Conservation (phyloP, 2,797 vertebrate species). For the Knipowitschia caucasica region DNA sequence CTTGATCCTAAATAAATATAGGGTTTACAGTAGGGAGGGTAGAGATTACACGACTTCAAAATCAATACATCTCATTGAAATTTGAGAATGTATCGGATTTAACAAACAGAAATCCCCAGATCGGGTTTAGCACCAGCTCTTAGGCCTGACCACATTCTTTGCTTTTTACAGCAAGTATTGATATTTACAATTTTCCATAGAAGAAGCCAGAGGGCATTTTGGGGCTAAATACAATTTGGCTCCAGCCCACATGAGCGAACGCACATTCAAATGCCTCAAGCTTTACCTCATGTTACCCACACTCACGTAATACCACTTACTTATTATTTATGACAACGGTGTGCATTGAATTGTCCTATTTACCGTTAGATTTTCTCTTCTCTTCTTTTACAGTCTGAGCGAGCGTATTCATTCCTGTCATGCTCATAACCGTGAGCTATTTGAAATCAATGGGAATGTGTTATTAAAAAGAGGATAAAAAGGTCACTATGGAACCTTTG, state of each 20-base stretch:
- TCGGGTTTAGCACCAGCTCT: neutral
- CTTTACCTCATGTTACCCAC: conserved; percentile 18
- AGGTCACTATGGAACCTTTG: conserved; percentile 53
- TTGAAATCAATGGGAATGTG: conserved; percentile 24
- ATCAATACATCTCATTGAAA: neutral
- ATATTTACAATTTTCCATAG: conserved; percentile 18
- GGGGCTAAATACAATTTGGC: conserved; percentile 22
- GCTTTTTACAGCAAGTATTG: conserved; percentile 16
- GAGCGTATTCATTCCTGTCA: neutral
- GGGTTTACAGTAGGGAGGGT: no score
- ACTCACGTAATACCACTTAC: conserved; percentile 31
- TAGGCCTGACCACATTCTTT: neutral
- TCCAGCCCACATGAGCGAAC: conserved; percentile 13
- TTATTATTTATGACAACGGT: conserved; percentile 31
- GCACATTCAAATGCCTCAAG: conserved; percentile 27
- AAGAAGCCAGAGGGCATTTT: conserved; percentile 22
- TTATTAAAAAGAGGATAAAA: conserved; percentile 46
- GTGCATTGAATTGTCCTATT: conserved; percentile 4
- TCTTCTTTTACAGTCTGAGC: conserved; percentile 1
- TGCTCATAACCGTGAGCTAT: conserved; percentile 26
- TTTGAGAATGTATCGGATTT: neutral
- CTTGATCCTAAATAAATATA: no score
- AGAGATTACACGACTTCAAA: no score
- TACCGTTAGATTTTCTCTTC: neutral
- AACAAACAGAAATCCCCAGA: neutral